Base-by-base conservation (phyloP, 2,888 invertebrate genomes). In the Nebria salina region DNA sequence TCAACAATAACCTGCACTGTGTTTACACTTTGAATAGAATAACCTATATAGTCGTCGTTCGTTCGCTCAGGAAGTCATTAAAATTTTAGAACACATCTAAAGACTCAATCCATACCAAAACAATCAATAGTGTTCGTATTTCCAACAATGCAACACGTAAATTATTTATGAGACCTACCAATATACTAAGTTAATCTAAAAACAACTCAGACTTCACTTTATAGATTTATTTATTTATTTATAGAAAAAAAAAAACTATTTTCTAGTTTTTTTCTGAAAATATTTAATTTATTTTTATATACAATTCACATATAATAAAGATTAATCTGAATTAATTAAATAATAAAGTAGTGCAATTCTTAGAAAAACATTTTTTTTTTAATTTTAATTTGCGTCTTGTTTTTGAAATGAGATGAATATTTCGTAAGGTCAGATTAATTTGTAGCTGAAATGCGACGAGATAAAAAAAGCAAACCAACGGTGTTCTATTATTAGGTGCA, bases 1-100 rank as follows among this genome's bases (percentile, higher is more conserved):
- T 54, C 54, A 54, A 54, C 54, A 54, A 54, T 54, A 54, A 54
- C 54, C 54, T 54, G 54, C 54, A 54, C 54, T 54, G 54, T 54
- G 54, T 11, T 13, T 54, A 54, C 34, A 34, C 34, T 34, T 34
- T 34, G 34, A 34, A 34, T 54, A 54, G 54, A 11, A 54, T 54
- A 54, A 54, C 54, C 54, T 54, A 54, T 54, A 54, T 54, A 54
- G 4, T 54, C 54, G 54, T 54, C 54, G 54, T 54, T 54, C 5
- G 34, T 5, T 34, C 34, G 5, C 34, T 34, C 8, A 3, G 54
- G 54, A 54, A 54, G 54, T 54, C 54, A 54, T 54, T 54, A 54
- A 54, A 54, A 54, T 54, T 54, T 54, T 7, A 54, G 11, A 54
- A 13, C 54, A 13, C 54, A 54, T 54, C 54, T 54, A 54, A 54